phyloP scores from a whole-genome alignment of 1,140 invertebrate species.

The Trypoxylus dichotomus region DNA sequence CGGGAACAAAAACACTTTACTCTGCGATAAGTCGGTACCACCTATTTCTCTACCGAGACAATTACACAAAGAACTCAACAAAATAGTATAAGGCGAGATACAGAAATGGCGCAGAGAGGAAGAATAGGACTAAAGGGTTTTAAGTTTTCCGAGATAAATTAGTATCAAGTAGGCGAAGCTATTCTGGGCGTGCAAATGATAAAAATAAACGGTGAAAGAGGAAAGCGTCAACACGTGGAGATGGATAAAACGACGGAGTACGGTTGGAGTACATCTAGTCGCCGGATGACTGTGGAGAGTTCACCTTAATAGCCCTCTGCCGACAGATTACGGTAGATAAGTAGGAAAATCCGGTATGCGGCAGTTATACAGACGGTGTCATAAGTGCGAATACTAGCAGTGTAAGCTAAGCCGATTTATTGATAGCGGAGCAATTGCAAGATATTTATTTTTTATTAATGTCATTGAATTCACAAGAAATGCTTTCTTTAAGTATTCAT shows the following conservation, averaged over 20 bases:
- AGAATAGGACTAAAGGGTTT: conserved; percentile 19
- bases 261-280: not conserved
- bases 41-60: not conserved
- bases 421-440: too few species aligned
- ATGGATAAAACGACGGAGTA: not conserved
- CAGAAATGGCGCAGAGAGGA: not conserved
- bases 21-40: not conserved
- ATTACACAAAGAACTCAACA: not conserved
- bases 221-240: not conserved
- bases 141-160: conserved; percentile 23
- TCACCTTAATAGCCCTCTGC: conserved; percentile 11
- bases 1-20: not conserved
- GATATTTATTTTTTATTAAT: too few species aligned
- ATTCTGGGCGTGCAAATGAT: not conserved
- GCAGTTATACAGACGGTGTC: not conserved
- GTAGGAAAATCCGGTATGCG: not conserved
- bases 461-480: too few species aligned
- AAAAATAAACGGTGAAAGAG: not conserved
- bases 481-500: too few species aligned
- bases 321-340: conserved; percentile 14
- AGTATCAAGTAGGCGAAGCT: conserved; percentile 10
- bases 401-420: too few species aligned
- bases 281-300: not conserved
- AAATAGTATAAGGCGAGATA: not conserved
- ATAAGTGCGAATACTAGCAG: too few species aligned